Conservation (phyloP, 2,888 invertebrate genomes). For the Dasysyrphus albostriatus region DNA sequence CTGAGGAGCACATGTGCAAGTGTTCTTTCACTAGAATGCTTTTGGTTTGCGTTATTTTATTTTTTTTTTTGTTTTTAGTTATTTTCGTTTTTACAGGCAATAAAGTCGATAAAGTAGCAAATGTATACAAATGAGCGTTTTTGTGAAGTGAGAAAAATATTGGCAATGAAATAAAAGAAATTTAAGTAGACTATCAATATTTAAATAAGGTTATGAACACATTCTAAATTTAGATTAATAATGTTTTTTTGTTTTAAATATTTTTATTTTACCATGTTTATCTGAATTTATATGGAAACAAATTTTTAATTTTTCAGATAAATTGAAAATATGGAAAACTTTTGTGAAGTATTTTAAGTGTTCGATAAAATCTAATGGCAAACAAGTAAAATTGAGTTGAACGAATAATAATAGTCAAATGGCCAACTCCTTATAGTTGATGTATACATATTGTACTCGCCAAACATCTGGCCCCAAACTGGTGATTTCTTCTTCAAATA, state of each 20-base stretch:
- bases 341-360: too few relatives aligned
- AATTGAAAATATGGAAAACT: too few relatives aligned
- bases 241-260: not conserved
- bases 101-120: not conserved
- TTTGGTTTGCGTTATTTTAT: not conserved
- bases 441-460: too few relatives aligned
- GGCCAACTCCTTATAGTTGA: too few relatives aligned
- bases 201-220: not conserved
- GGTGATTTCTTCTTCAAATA: too few relatives aligned
- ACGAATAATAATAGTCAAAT: too few relatives aligned
- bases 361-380: too few relatives aligned
- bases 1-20: constrained; percentile 5
- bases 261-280: too few relatives aligned
- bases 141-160: not conserved
- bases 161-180: not conserved
- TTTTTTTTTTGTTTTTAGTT: not conserved
- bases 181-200: not conserved
- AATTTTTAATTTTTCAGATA: too few relatives aligned
- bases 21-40: constrained; percentile 1
- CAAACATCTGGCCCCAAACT: too few relatives aligned
- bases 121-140: not conserved
- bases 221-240: not conserved
- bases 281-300: too few relatives aligned
- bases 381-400: too few relatives aligned
- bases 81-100: not conserved